These are phyloP conservation scores for Papilio elwesi DNA, from an alignment of 2,888 invertebrate species.

Conservation along the genomic window DNA sequence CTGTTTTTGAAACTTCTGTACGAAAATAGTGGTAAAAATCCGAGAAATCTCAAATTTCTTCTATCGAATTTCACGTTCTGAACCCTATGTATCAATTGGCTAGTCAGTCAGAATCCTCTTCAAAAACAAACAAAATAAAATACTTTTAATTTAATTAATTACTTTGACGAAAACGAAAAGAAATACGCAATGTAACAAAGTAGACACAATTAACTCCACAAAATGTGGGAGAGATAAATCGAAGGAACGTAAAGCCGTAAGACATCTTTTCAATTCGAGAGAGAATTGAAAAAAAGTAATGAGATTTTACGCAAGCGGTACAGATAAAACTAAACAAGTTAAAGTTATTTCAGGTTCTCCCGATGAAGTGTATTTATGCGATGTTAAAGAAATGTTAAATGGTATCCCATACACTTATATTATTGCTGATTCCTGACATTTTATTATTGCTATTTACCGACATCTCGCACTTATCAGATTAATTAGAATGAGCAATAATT, in stretches of 20 bases:
- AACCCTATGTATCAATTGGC: no score
- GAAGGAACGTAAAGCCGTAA: constrained; percentile 34
- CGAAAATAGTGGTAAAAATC: no score
- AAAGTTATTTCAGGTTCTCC: constrained; percentile 18
- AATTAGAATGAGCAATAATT: no score
- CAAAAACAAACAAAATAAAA: not conserved
- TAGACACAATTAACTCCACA: constrained; percentile 31
- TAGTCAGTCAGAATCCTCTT: no score
- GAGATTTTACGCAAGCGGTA: constrained; percentile 34
- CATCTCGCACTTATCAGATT: no score
- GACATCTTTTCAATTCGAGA: constrained; percentile 37
- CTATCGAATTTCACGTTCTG: no score
- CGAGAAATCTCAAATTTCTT: no score
- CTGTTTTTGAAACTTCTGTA: no score
- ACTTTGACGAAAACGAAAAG: constrained; percentile 2
- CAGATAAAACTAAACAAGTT: constrained; percentile 36
- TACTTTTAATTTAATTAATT: constrained; percentile 5
- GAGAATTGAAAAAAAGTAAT: constrained; percentile 38
- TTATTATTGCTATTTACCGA: no score
- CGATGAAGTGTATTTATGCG: not conserved
- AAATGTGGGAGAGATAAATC: constrained; percentile 35
- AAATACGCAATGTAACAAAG: not conserved
- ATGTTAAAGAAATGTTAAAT: not conserved
- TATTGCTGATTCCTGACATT: no score
- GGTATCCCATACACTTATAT: no score